phyloP scores from a whole-genome alignment of 2,113 vertebrate species.

The Raja brachyura region DNA sequence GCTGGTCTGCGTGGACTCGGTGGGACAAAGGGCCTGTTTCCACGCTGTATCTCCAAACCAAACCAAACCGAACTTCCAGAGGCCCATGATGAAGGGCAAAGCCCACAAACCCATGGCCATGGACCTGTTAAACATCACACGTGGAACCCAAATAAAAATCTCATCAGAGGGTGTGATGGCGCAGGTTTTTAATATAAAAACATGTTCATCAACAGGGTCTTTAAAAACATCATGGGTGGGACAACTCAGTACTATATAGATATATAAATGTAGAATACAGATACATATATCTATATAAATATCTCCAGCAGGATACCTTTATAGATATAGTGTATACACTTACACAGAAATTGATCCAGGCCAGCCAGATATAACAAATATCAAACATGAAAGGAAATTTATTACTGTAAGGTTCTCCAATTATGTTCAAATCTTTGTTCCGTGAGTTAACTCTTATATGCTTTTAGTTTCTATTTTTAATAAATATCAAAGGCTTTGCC shows the following conservation, averaged over 20 bases:
- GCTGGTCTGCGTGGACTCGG: no score
- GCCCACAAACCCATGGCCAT: no score
- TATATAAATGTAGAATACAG: constrained; percentile 32
- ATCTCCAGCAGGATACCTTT: constrained; percentile 12
- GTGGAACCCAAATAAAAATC: no score
- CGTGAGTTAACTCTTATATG: constrained; percentile 51
- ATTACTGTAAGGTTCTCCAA: constrained; percentile 39
- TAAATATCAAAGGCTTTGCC: constrained; percentile 43
- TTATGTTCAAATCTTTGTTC: not conserved
- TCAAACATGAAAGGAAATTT: constrained; percentile 50
- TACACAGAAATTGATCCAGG: constrained; percentile 83
- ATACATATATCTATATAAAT: constrained; percentile 22
- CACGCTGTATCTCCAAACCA: no score
- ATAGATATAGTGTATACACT: constrained; percentile 67
- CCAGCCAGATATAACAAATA: constrained; percentile 89
- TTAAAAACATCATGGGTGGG: constrained; percentile 68
- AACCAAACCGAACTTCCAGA: no score
- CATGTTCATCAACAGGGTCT: constrained; percentile 63
- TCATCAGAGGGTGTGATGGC: constrained; percentile 55
- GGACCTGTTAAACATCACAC: not conserved
- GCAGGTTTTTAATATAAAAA: constrained; percentile 83
- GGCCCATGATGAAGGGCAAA: no score
- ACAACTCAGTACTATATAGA: constrained; percentile 60
- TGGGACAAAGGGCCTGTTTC: no score
- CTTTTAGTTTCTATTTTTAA: constrained; percentile 51